Evolutionary conservation across 2,888 invertebrate species (phyloP).

Genomic region (Chrysolina americana): DNA sequence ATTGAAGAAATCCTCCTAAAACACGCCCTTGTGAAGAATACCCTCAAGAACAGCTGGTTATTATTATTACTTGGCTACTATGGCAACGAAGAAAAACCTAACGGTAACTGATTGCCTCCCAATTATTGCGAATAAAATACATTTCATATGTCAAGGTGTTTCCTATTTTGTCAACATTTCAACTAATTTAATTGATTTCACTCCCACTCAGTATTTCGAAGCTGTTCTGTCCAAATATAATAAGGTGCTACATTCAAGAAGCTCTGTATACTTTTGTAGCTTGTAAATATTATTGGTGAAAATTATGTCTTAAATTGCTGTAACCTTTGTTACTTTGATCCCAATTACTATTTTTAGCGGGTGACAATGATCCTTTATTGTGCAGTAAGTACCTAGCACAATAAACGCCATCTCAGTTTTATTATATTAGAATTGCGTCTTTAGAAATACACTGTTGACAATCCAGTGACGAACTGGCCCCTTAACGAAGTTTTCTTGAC

Average conservation of each 20-base stretch:
- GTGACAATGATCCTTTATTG: conserved; percentile 24
- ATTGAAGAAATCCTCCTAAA: no score
- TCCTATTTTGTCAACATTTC: background rate
- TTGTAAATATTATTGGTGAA: conserved; percentile 3
- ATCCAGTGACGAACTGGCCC: conserved; percentile 5
- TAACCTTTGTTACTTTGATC: conserved; percentile 37
- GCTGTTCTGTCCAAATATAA: background rate
- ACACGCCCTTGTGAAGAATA: no score
- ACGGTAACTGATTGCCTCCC: no score
- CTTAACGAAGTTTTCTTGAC: background rate
- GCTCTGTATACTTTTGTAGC: background rate
- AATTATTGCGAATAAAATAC: background rate
- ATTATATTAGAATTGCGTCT: conserved; percentile 14
- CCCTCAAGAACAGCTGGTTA: no score
- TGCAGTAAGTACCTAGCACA: conserved; percentile 13
- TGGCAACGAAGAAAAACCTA: no score
- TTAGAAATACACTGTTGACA: background rate
- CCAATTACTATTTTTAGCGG: conserved; percentile 36
- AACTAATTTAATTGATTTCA: background rate
- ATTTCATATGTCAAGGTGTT: background rate
- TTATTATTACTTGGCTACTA: no score
- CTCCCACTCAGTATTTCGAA: background rate
- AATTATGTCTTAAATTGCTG: conserved; percentile 29
- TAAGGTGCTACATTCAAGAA: background rate
- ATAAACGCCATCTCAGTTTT: conserved; percentile 15